Evolutionary conservation across 2,113 vertebrate species (phyloP).

Genomic region (Xiphias gladius): DNA sequence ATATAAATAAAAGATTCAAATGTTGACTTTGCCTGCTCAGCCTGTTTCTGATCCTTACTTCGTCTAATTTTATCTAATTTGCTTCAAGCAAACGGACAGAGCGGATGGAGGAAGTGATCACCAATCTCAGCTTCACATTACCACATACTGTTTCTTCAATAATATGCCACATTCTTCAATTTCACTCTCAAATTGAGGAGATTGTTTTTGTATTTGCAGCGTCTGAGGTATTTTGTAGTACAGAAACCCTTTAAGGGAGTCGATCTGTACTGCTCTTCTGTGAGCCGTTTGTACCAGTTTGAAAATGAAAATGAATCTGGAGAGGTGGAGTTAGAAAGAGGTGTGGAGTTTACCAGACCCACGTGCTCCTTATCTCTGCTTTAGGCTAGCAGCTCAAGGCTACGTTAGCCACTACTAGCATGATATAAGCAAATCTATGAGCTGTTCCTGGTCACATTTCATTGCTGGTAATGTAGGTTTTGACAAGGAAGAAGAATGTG

Average conservation of each 20-base stretch:
- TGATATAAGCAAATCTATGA: too few relatives aligned
- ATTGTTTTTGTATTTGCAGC: slow-evolving; percentile 30
- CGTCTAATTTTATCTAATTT: slow-evolving; percentile 20
- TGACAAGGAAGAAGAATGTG: too few relatives aligned
- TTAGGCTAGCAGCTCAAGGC: too few relatives aligned
- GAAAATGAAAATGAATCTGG: too few relatives aligned
- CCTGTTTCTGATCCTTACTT: slow-evolving; percentile 14
- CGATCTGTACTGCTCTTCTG: slow-evolving; percentile 9
- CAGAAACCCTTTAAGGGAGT: slow-evolving; percentile 9
- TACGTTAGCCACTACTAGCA: too few relatives aligned
- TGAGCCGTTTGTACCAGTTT: too few relatives aligned
- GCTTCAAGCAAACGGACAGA: slow-evolving; percentile 8
- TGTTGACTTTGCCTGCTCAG: slow-evolving; percentile 27
- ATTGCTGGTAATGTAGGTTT: too few relatives aligned
- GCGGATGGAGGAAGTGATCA: slow-evolving; percentile 37
- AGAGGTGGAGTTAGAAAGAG: too few relatives aligned
- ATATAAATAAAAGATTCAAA: slow-evolving; percentile 43
- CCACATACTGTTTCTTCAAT: slow-evolving; percentile 6
- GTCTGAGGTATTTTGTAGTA: slow-evolving; percentile 19
- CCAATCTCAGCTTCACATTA: slow-evolving; percentile 11
- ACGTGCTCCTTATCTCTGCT: too few relatives aligned
- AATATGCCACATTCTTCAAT: slow-evolving; percentile 25
- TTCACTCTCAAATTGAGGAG: slow-evolving; percentile 5
- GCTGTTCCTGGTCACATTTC: too few relatives aligned
- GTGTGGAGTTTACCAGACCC: too few relatives aligned